These are phyloP conservation scores for Phylloscopus collybita DNA, from an alignment of 2,797 vertebrate genomes.

Conservation along the genomic window DNA sequence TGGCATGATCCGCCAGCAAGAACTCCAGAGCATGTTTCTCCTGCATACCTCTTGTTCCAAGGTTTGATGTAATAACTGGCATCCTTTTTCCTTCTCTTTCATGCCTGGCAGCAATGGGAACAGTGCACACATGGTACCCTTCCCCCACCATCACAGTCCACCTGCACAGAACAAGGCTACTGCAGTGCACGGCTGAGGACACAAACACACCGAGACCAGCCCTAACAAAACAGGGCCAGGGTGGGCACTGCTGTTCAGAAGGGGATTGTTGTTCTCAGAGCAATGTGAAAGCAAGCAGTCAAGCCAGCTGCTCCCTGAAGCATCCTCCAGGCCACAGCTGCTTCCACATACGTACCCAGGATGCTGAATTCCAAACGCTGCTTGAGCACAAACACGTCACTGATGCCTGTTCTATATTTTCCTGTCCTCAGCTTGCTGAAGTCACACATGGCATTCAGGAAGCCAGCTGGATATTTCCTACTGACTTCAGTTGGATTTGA, in stretches of 20 bases:
- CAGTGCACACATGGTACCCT: neutral
- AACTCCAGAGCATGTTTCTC: neutral
- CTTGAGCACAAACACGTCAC: neutral
- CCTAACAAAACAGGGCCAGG: neutral
- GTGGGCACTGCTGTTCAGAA: neutral
- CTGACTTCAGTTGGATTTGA: conserved; percentile 6
- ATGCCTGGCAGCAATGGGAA: neutral
- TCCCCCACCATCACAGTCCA: neutral
- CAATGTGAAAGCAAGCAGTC: neutral
- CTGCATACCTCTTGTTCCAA: conserved; percentile 6
- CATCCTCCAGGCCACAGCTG: neutral
- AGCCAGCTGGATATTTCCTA: conserved; percentile 24
- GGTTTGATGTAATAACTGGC: conserved; percentile 39
- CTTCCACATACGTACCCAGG: neutral
- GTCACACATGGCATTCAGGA: neutral
- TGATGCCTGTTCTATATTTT: neutral
- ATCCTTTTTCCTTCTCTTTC: neutral
- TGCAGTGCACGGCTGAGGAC: neutral
- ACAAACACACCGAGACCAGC: neutral
- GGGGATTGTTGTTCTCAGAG: neutral
- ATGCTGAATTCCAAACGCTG: neutral
- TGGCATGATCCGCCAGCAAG: neutral
- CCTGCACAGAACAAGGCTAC: neutral
- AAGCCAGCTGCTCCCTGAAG: neutral
- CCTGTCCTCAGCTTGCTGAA: neutral